Evolutionary conservation across 2,113 vertebrate genomes (phyloP), one percentile per base, ranked within the genome.

Genomic region (Hydrolagus affinis): DNA sequence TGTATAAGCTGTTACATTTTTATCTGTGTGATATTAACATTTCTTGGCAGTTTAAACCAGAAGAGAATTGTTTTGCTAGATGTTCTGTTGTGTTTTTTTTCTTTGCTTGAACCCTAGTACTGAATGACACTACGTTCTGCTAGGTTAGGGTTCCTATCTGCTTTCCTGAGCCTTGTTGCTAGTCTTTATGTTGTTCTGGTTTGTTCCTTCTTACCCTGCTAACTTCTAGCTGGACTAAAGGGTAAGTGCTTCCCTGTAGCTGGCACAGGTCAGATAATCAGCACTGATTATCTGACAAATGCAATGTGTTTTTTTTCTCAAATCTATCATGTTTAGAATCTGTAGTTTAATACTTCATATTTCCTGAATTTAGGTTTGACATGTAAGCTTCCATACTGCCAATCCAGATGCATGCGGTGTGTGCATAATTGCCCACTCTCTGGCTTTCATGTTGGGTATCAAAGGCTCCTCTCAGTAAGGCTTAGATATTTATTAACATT

Each of bases 171-270:
- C 96, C 96, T 96, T 96, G 96, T 99, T 98, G 97, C 97, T 99
- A 95, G 97, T 96, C 95, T 97, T 96, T 96, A 96, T 96, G 95
- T 96, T 95, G 96, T 99, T 97, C 97, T 99, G 98, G 96, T 99
- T 98, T 99, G 97, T 99, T 97, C 96, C 97, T 95, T 97, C 98
- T 99, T 98, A 99, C 97, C 97, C 98, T 95, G 98, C 98, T 98
- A 98, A 97, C 98, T 99, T 99, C 98, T 99, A 99, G 98, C 97
- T 97, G 98, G 98, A 99, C 96, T 98, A 93, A 99, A 98, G 97
- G 98, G 97, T 99, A 99, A 99, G 98, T 99, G 97, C 95, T 98
- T 97, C 96, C 94, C 94, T 93, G 91, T 96, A 96, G 95, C 93
- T 92, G 95, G 94, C 96, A 97, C 96, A 96, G 96, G 94, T 99